Evolutionary conservation across 2,888 invertebrate species (phyloP), one percentile per base, ranked within the genome.

Genomic region (Rhaphigaster nebulosa): DNA sequence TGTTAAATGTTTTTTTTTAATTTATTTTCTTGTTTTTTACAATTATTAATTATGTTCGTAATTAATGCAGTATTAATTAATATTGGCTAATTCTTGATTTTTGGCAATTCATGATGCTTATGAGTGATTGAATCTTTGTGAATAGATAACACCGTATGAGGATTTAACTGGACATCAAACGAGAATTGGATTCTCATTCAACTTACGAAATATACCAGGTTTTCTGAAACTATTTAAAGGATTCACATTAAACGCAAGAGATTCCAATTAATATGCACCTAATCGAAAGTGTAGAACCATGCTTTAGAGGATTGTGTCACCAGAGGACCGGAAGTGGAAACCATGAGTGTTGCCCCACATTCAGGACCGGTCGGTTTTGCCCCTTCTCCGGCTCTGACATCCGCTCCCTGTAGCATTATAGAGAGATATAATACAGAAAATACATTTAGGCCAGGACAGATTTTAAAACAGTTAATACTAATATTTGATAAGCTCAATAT

Each of bases 301-400:
- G 26, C 26, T 84, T 38, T 13, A n/a, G 45, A 45, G 80, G 80
- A 84, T 84, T 41, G 80, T 84, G 80, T 45, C 80, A 84, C 80
- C 45, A 84, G 80, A 23, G 1, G 80, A 84, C 80, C 80, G 80
- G 80, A 84, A 84, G 80, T 41, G 12, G 41, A 56, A 80, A 15
- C 34, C 70, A 5, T 34, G 5, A 41, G 23, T 38, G 80, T 84
- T 84, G 80, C 80, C 80, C 80, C 80, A 84, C 41, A 84, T 84
- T 6, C 13, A 45, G 45, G 45, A 84, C 80, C 80, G 80, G 80
- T 84, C 45, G 80, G 80, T 26, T 84, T 1, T 10, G 45, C 45
- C 45, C 41, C 70, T 34, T 34, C 70, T 18, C 70, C 18, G 34
- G 29, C 29, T 34, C 29, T 65, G n/a, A 70, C 70, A 70, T 18